Percentiles rank a stretch among this genome's conserved stretches.
These are phyloP conservation scores for Rhadinocentrus ornatus DNA, from an alignment of 2,797 vertebrate species.

Conservation along the genomic window DNA sequence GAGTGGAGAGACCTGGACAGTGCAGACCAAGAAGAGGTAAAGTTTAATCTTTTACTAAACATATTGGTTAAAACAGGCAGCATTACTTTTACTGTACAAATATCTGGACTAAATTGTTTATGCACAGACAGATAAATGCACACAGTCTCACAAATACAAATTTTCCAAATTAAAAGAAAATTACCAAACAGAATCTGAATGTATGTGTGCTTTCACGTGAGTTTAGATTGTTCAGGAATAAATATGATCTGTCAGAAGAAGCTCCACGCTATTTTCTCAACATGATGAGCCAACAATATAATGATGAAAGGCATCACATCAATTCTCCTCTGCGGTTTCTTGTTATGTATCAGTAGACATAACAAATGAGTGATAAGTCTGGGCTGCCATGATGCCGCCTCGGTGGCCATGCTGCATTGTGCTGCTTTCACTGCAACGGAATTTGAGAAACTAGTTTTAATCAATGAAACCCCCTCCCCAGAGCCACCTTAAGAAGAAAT, in stretches of 20 bases:
- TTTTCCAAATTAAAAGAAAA: background rate
- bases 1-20: conserved; percentile 97
- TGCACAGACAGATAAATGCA: background rate
- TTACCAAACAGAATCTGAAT: background rate
- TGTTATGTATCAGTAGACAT: background rate
- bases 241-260: background rate
- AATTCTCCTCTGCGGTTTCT: background rate
- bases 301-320: background rate
- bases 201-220: background rate
- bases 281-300: background rate
- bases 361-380: background rate
- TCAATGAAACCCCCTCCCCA: conserved; percentile 20
- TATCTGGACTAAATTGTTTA: background rate
- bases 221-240: background rate
- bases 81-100: background rate
- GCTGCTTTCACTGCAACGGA: background rate
- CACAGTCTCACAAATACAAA: background rate
- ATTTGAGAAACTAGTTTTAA: conserved; percentile 34
- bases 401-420: conserved; percentile 1
- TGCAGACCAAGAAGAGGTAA: conserved; percentile 96
- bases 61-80: background rate
- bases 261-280: background rate
- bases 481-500: conserved; percentile 28
- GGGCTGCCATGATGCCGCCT: background rate
- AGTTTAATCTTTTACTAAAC: background rate